Evolutionary conservation across 2,113 vertebrate species (phyloP).

Genomic region (Eolophus roseicapilla): DNA sequence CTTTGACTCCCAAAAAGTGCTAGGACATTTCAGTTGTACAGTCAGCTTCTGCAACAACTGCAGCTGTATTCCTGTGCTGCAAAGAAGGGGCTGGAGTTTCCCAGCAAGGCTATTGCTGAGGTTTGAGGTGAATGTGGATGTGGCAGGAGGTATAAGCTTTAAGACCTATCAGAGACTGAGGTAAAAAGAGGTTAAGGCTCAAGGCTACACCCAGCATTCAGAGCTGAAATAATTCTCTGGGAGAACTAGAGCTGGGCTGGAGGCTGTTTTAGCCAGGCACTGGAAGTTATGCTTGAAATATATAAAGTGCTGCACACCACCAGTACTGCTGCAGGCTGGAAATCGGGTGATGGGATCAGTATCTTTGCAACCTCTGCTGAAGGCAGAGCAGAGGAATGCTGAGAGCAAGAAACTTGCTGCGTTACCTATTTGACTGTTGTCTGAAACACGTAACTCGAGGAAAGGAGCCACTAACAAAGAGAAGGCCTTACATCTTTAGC

Average conservation of each 20-base stretch:
- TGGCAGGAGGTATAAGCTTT: background rate
- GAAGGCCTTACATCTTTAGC: background rate
- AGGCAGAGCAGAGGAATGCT: background rate
- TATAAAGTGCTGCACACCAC: background rate
- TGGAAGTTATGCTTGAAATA: fast-evolving
- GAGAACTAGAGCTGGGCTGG: background rate
- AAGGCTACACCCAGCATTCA: background rate
- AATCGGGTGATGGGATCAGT: fast-evolving
- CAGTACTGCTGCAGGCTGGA: background rate
- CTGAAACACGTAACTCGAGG: background rate
- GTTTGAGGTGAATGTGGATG: background rate
- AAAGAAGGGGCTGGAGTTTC: background rate
- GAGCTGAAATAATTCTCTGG: background rate
- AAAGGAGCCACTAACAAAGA: background rate
- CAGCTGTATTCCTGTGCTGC: background rate
- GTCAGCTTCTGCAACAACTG: background rate
- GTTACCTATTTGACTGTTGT: background rate
- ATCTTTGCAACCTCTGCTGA: background rate
- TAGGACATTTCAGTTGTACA: background rate
- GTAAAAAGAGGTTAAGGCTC: background rate
- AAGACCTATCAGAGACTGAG: background rate
- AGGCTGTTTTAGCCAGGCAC: background rate
- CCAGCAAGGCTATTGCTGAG: background rate
- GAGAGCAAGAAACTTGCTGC: background rate
- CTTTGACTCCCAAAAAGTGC: fast-evolving